Base-by-base conservation (phyloP, 2,113 vertebrate genomes). In the Mesocricetus auratus region DNA sequence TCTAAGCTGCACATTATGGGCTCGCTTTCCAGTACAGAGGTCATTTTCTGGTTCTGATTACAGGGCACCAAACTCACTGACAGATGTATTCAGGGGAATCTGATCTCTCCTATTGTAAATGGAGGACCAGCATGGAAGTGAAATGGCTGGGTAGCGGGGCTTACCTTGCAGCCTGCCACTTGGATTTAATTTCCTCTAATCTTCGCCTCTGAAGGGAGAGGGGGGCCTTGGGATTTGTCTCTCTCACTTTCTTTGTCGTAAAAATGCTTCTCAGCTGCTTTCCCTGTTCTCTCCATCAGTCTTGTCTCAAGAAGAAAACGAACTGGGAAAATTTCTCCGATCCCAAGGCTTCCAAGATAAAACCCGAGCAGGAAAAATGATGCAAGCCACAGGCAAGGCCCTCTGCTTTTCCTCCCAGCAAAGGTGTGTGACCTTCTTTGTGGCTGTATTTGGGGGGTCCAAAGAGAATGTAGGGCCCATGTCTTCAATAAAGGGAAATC, bases 371-470 rank as follows among this genome's bases (percentile, higher is more conserved):
- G 99, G 99, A 93, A 99, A 99, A 98, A 99, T 99, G 98, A 99
- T 99, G 99, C 99, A 99, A 98, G 99, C 99, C 16, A 99, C 99
- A 0, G 99, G 99, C 91, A 99, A 99, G 98, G 99, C 99, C 0
- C 99, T 99, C 93, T 99, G 99, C 98, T 99, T 99, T 98, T 99
- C 99, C 94, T 99, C 99, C 91, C 99, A 99, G 97, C 99, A 99
- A 98, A 99, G 99, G 99, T 99, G 98, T 62, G 68, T 96, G n/a
- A 22, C 90, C 64, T 82, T 71, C 60, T 68, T 19, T 53, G 68
- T 58, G 58, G 16, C 11, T 92, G 45, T 69, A 1, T 58, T 50
- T 21, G n/a, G 79, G 82, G 66, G 11, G 19, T 56, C 16, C 29
- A 7, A 19, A 53, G 77, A 88, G 56, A 87, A 68, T 33, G 60